These are phyloP conservation scores for Spisula solida DNA, from an alignment of 2,888 invertebrate species.

Conservation along the genomic window DNA sequence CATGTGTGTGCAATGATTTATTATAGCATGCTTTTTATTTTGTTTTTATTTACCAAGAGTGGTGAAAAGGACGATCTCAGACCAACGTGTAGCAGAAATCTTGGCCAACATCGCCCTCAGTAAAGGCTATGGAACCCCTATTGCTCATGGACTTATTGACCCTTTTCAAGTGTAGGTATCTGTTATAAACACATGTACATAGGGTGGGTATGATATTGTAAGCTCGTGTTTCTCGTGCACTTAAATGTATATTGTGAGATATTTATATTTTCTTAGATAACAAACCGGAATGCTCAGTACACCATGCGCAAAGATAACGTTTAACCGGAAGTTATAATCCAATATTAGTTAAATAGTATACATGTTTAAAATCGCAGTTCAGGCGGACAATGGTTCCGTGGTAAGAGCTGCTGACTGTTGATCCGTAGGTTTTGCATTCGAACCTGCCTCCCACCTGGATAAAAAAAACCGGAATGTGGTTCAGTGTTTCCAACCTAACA, in stretches of 20 bases:
- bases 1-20: background rate
- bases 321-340: background rate
- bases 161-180: constrained; percentile 77
- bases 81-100: constrained; percentile 80
- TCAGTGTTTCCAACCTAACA: too few species aligned
- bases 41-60: constrained; percentile 59
- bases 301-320: too few species aligned
- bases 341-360: too few species aligned
- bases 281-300: background rate
- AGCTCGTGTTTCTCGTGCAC: too few species aligned
- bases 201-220: background rate
- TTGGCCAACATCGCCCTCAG: constrained; percentile 79
- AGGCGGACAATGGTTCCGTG: too few species aligned
- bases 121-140: constrained; percentile 71
- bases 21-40: constrained; percentile 25
- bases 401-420: too few species aligned
- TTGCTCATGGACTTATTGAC: constrained; percentile 77
- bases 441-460: too few species aligned
- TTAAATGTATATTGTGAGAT: background rate
- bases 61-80: constrained; percentile 78
- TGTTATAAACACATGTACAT: background rate
- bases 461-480: too few species aligned
- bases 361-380: too few species aligned
- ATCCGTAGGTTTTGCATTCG: too few species aligned
- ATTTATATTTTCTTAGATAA: background rate